Percentiles rank a stretch among this genome's conserved stretches.
Evolutionary conservation across 2,113 vertebrate genomes (phyloP).

Genomic region (Leucopsar rothschildi): DNA sequence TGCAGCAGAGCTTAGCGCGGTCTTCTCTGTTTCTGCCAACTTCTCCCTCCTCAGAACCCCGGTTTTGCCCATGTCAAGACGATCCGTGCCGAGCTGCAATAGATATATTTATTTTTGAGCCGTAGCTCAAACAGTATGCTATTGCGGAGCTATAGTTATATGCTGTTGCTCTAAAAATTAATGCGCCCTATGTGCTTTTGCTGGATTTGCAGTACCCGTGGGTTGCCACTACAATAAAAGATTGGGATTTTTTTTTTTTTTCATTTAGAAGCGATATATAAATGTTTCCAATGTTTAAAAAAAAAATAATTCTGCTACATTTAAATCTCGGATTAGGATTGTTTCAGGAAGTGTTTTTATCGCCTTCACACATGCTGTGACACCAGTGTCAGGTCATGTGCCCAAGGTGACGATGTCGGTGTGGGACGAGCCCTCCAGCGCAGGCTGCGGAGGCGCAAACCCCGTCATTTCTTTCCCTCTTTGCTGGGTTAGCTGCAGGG

Average conservation of each 20-base stretch:
- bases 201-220: too few species aligned
- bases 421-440: not conserved
- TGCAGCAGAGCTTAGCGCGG: not conserved
- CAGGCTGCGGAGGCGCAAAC: not conserved
- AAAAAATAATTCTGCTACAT: not conserved
- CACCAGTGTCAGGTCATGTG: not conserved
- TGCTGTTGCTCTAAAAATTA: not conserved
- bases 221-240: not conserved
- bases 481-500: not conserved
- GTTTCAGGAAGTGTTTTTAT: not conserved
- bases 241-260: not conserved
- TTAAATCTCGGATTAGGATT: not conserved
- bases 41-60: not conserved
- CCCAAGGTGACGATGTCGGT: not conserved
- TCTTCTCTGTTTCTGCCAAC: rapidly evolving
- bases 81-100: not conserved
- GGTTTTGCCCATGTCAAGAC: not conserved
- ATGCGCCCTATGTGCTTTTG: rapidly evolving
- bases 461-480: too few species aligned
- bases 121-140: too few species aligned
- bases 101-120: not conserved
- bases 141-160: rapidly evolving
- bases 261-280: not conserved
- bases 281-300: not conserved
- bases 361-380: rapidly evolving